Base-by-base conservation (phyloP, 2,797 vertebrate species). In the Capromys pilorides region DNA sequence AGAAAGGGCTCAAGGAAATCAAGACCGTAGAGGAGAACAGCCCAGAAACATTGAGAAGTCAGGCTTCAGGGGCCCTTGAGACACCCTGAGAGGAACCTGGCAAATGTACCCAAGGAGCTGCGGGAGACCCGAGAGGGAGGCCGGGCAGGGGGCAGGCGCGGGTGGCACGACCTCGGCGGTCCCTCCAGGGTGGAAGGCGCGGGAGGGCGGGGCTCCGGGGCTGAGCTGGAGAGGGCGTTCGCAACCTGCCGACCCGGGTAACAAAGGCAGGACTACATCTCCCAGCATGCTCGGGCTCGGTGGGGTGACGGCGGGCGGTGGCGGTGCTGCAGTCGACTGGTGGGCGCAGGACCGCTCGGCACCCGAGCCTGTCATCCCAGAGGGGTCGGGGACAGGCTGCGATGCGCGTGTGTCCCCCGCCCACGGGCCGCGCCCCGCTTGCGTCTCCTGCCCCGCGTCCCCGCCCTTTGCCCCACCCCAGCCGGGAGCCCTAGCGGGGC, bases 181-280 rank as follows among this genome's bases (percentile, higher is more conserved):
- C 81, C 71, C 51, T 19, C 24, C 12, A 2, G 54, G 64, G 61
- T 33, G 54, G 86, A 88, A 36, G 11, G 86, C 71, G 5, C 59
- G 59, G 61, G 90, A 81, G 39, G 83, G 45, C 11, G 81, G 77
- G 90, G 75, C 97, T 86, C 85, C 54, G 9, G 21, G 79, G 28
- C 85, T 10, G 16, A 69, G 49, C 89, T 24, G 26, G 45, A 64
- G 88, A 39, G 54, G 77, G 90, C 93, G 21, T 94, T 80, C 84
- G 96, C 51, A 86, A n/a, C 96, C 66, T 93, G 98, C 96, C 86
- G 2, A 94, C 71, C 88, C 73, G 49, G 90, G 36, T 97, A 97
- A 98, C 98, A 98, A 98, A 98, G 97, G 94, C 97, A 19, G 98
- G 97, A 98, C 98, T 98, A 98, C 98, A 97, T 62, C 93, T 97